A percentile compares a stretch with the other conserved stretches of the same genome.
These are phyloP conservation scores for Syrista parreyssii DNA, from an alignment of 2,888 invertebrate genomes.

Conservation along the genomic window DNA sequence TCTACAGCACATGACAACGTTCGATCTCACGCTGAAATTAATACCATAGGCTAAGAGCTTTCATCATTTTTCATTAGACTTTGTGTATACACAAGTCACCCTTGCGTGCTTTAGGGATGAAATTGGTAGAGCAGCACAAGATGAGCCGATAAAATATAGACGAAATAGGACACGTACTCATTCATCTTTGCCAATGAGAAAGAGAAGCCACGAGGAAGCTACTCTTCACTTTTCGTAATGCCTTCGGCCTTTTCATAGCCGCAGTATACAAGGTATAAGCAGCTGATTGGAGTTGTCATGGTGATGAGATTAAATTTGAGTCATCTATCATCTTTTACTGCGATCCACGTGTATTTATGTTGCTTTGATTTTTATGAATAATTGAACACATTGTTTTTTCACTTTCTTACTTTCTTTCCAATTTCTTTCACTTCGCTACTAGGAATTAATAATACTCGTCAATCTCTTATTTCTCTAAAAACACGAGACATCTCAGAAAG, in stretches of 20 bases:
- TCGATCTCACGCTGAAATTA: neutral
- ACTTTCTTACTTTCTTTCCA: neutral
- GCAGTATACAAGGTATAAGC: neutral
- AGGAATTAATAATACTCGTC: neutral
- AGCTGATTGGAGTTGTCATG: neutral
- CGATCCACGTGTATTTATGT: neutral
- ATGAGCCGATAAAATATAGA: neutral
- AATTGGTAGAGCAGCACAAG: neutral
- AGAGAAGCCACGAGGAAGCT: neutral
- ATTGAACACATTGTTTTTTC: neutral
- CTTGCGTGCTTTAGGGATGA: neutral
- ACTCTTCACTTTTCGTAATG: neutral
- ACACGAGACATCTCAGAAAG: neutral
- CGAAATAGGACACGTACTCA: neutral
- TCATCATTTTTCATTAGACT: constrained; percentile 4
- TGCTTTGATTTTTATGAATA: neutral
- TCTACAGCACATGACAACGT: neutral
- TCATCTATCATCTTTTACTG: neutral
- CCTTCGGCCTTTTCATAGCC: neutral
- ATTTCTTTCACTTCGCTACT: neutral
- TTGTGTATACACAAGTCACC: neutral
- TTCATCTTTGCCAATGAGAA: neutral
- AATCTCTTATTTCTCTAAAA: neutral
- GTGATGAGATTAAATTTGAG: neutral
- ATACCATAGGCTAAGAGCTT: neutral